phyloP scores from a whole-genome alignment of 2,888 invertebrate species.

The Melieria omissa region DNA sequence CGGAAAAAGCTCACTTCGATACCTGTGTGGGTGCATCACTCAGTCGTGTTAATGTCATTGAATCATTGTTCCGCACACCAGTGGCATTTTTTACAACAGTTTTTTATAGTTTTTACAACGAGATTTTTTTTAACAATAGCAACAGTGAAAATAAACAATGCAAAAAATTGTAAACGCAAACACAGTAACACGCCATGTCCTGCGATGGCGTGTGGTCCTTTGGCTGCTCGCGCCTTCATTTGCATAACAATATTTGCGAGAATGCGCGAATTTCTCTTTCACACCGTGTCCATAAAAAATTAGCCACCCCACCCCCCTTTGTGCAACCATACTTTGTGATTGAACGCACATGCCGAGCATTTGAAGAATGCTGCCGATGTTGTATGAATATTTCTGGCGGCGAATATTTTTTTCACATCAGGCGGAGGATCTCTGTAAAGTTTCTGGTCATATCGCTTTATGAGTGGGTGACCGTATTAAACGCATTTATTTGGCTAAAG shows the following conservation, averaged over 20 bases:
- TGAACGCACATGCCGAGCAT: slow-evolving; percentile 1
- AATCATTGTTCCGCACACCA: too few relatives aligned
- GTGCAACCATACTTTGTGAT: background rate
- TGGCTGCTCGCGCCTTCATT: background rate
- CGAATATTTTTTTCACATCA: too few relatives aligned
- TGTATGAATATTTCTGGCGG: background rate
- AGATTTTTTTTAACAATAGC: background rate
- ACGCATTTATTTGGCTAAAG: too few relatives aligned
- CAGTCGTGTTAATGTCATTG: too few relatives aligned
- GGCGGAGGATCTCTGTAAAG: too few relatives aligned
- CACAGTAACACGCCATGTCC: background rate
- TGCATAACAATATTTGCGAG: background rate
- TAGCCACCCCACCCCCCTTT: background rate
- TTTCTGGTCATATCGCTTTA: too few relatives aligned
- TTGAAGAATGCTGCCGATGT: background rate
- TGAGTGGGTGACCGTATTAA: too few relatives aligned
- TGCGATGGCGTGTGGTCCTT: background rate
- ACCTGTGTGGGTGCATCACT: too few relatives aligned
- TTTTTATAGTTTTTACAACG: too few relatives aligned
- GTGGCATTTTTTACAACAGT: too few relatives aligned
- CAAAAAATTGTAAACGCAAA: background rate
- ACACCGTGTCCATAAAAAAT: background rate
- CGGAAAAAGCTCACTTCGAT: too few relatives aligned
- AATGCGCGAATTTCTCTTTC: background rate
- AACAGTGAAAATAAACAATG: background rate